A percentile compares a stretch with the other conserved stretches of the same genome.
Evolutionary conservation across 1,140 invertebrate species (phyloP).

Genomic region (Pseudomyrmex sp.): DNA sequence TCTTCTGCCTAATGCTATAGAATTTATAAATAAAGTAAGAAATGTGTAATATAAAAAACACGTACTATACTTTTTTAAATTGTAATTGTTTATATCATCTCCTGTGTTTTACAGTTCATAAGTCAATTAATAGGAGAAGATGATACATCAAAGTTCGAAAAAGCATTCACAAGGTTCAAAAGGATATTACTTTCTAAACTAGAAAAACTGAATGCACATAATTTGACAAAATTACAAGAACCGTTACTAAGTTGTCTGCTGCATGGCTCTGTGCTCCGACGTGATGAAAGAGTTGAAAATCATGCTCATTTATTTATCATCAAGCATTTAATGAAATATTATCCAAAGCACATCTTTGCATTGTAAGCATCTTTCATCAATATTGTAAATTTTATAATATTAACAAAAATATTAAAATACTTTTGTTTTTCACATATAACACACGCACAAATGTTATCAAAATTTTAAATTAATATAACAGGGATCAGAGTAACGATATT

Average conservation of each 20-base stretch:
- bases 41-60: not conserved
- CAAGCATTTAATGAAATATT: constrained; percentile 52
- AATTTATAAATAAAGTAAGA: constrained; percentile 66
- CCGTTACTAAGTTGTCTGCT: constrained; percentile 73
- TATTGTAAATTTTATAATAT: not conserved
- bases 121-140: constrained; percentile 73
- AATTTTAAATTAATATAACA: constrained; percentile 25
- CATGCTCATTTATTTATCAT: constrained; percentile 62
- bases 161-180: constrained; percentile 72
- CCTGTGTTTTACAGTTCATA: constrained; percentile 68
- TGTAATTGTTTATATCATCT: constrained; percentile 5
- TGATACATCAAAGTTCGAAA: constrained; percentile 70
- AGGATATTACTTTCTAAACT: constrained; percentile 72
- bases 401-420: too few species aligned
- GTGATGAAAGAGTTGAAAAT: constrained; percentile 76
- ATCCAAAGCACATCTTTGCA: constrained; percentile 42
- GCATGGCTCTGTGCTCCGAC: constrained; percentile 73
- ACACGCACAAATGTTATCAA: not conserved
- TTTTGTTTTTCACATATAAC: too few species aligned
- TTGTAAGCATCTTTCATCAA: constrained; percentile 54
- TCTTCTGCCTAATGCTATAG: constrained; percentile 16
- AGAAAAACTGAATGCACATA: constrained; percentile 48
- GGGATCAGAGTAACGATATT: constrained; percentile 75
- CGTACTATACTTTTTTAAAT: constrained; percentile 21
- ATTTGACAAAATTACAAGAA: constrained; percentile 58